phyloP scores from a whole-genome alignment of 92 coral and sea anemone genomes.

The Heliopora coerulea region DNA sequence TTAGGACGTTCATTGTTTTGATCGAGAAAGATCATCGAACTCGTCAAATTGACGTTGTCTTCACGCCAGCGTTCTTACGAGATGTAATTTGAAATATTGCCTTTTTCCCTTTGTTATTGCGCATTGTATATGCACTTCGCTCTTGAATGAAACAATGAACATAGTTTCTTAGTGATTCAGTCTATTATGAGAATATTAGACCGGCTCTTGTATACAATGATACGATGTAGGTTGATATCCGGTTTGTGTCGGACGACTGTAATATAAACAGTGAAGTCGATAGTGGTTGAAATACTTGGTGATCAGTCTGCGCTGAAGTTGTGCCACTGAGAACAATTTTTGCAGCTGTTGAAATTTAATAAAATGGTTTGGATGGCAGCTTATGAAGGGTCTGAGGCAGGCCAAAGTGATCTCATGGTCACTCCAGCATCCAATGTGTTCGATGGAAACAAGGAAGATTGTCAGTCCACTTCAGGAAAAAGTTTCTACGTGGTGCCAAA shows the following conservation, averaged over 20 bases:
- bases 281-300: neutral
- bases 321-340: neutral
- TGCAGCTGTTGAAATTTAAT: neutral
- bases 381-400: neutral
- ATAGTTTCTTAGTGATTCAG: too few species aligned
- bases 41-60: too few species aligned
- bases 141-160: neutral
- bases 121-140: neutral
- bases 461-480: neutral
- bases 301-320: neutral
- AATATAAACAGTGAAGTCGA: neutral
- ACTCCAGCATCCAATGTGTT: neutral
- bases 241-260: neutral
- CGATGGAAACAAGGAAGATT: neutral
- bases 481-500: constrained; percentile 7
- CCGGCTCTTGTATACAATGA: neutral
- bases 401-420: neutral
- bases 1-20: too few species aligned
- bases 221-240: neutral
- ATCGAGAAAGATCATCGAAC: too few species aligned
- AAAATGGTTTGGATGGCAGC: constrained; percentile 39
- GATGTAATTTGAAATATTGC: too few species aligned
- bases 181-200: too few species aligned
- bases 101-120: neutral
- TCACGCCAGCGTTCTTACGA: too few species aligned